Base-by-base conservation (phyloP, 35 echinoderm and acorn worm genomes). In the Ophiothrix spiculata region DNA sequence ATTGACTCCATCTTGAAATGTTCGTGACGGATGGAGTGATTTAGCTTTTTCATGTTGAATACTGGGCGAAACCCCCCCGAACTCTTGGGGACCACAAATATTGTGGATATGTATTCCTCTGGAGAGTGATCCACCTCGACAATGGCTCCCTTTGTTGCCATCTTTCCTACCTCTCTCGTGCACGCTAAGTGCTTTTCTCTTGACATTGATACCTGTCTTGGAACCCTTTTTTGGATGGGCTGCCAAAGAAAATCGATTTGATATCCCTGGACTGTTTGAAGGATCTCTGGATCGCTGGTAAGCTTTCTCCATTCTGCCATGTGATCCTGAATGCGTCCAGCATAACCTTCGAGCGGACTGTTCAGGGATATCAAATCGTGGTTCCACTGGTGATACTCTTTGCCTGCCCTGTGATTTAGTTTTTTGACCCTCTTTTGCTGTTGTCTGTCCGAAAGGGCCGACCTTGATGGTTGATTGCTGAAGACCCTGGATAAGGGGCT, bases 1-100 rank as follows among this genome's bases (percentile, higher is more conserved):
- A 84, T 74, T 77, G 64, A 56, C 36, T 75, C 39, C 87, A 77
- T 86, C 41, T 87, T 80, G 77, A 87, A 87, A 56, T 81, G 77
- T 49, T 87, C 37, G 16, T 15, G 3, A 23, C 35, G 28, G 3
- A 87, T 80, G 77, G 12, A 78, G 38, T 41, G n/a, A 39, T 87
- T 87, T 0, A 87, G 86, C 0, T 75, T 28, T 46, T 84, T 64
- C 35, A 84, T 25, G 32, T 84, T 75, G 45, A 75, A 81, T 1
- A 84, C 81, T 34, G 81, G 81, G 15, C 86, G 37, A 25, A 78
- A 56, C 25, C 86, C 77, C 23, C 74, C 75, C 35, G 29, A 35
- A n/a, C 28, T 54, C 75, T 87, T 90, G 38, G 80, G 74, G 1
- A 81, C 74, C 13, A 82, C 37, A 38, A 90, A 89, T 31, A 90